Percentiles rank a stretch among this genome's conserved stretches.
phyloP scores from a whole-genome alignment of 2,113 vertebrate genomes.

The Rhinopithecus roxellana region DNA sequence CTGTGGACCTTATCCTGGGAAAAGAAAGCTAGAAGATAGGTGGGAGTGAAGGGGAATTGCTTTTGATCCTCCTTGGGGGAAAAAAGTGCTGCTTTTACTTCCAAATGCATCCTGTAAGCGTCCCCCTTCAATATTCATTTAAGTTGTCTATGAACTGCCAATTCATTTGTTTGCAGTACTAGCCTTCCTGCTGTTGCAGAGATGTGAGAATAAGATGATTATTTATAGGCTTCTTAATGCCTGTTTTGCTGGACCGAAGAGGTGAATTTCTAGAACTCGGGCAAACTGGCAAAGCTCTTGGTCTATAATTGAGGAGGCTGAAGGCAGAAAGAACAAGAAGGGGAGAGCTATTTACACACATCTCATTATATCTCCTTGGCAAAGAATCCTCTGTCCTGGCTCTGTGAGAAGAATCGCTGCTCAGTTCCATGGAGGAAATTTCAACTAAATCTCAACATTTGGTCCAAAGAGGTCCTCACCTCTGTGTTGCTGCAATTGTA shows the following conservation, averaged over 20 bases:
- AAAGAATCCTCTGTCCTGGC: neutral
- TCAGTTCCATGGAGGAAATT: neutral
- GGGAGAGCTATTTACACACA: conserved; percentile 29
- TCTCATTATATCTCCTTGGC: conserved; percentile 17
- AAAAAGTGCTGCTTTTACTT: neutral
- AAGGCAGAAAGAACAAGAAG: neutral
- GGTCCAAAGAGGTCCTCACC: neutral
- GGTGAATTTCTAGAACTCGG: neutral
- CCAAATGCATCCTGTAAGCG: neutral
- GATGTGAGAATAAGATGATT: neutral
- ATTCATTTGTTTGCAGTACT: neutral
- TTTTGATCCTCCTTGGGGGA: accelerated
- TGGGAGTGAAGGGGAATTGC: neutral
- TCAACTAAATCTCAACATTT: neutral
- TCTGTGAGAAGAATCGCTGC: neutral
- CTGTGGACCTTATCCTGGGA: no score
- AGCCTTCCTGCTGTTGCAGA: neutral
- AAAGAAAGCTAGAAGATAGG: neutral
- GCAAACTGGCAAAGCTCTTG: neutral
- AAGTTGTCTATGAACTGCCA: neutral
- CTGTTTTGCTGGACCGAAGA: neutral
- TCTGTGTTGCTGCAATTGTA: neutral
- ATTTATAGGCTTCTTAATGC: conserved; percentile 23
- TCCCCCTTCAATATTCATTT: neutral
- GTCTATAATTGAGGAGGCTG: conserved; percentile 46